Evolutionary conservation across 2,113 vertebrate species (phyloP).

Genomic region (Poeciliopsis turrubarensis): DNA sequence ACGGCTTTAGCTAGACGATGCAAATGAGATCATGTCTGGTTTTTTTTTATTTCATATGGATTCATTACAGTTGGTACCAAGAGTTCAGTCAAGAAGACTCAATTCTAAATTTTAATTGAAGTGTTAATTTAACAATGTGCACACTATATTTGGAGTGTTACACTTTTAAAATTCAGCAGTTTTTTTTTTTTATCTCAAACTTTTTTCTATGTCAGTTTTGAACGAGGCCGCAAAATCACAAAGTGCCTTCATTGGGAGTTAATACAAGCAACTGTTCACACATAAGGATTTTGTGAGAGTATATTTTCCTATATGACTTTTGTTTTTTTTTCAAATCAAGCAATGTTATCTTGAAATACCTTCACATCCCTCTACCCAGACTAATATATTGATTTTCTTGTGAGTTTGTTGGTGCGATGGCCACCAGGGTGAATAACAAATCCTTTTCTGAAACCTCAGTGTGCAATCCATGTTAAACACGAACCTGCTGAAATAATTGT

Average conservation of each 20-base stretch:
- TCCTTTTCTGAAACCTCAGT: slow-evolving; percentile 27
- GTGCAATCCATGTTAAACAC: slow-evolving; percentile 32
- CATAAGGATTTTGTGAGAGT: slow-evolving; percentile 34
- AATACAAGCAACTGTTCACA: slow-evolving; percentile 33
- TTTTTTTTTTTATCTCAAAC: slow-evolving; percentile 43
- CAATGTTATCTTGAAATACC: slow-evolving; percentile 10
- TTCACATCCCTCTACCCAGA: slow-evolving; percentile 24
- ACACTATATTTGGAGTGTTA: not conserved
- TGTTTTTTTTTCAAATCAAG: slow-evolving; percentile 17
- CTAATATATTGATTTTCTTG: slow-evolving; percentile 41
- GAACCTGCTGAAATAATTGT: slow-evolving; percentile 13
- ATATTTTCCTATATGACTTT: slow-evolving; percentile 27
- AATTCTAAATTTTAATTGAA: not conserved
- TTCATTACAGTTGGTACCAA: too few relatives aligned
- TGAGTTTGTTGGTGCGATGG: not conserved
- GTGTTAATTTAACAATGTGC: too few relatives aligned
- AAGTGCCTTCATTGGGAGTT: slow-evolving; percentile 39
- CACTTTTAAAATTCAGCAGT: slow-evolving; percentile 6
- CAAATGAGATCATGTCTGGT: not conserved
- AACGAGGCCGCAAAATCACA: slow-evolving; percentile 30
- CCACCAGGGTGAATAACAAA: slow-evolving; percentile 14
- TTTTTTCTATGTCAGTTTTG: slow-evolving; percentile 36
- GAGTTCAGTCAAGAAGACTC: not conserved
- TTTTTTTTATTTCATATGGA: not conserved
- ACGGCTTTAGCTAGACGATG: not conserved